These are phyloP conservation scores for Columba livia DNA, from an alignment of 2,113 vertebrate genomes.

Conservation along the genomic window DNA sequence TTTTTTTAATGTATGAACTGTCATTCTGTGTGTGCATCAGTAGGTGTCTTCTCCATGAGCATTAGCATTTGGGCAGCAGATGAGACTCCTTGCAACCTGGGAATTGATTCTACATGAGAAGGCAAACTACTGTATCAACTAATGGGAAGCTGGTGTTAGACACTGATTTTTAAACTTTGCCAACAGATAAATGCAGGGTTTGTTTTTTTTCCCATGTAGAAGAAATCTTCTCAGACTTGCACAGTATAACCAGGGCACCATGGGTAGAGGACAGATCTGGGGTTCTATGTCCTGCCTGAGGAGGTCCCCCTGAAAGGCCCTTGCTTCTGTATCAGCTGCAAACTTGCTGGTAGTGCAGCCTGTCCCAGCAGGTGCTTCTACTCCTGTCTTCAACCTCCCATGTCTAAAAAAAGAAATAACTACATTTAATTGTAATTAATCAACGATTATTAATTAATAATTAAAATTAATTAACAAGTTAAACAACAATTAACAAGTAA, in stretches of 20 bases:
- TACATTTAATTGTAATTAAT: too few species aligned
- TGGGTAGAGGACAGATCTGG: too few species aligned
- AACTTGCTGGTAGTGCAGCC: neutral
- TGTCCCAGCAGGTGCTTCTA: rapidly evolving
- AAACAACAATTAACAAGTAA: too few species aligned
- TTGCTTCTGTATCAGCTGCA: rapidly evolving
- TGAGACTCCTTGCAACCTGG: neutral
- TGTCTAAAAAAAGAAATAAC: neutral
- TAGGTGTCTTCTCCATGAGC: rapidly evolving
- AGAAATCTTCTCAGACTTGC: neutral
- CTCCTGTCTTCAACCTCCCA: neutral
- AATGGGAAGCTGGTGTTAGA: neutral
- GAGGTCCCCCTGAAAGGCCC: too few species aligned
- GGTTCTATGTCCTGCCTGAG: neutral
- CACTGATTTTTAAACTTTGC: neutral
- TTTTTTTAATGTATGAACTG: neutral
- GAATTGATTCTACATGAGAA: neutral
- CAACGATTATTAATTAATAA: too few species aligned
- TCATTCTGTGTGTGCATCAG: rapidly evolving
- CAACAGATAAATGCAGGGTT: rapidly evolving
- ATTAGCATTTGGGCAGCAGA: too few species aligned
- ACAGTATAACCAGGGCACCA: neutral
- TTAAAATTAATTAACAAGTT: too few species aligned
- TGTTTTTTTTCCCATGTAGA: neutral
- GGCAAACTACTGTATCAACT: neutral